phyloP scores from a whole-genome alignment of 2,797 vertebrate species.

The Melanotaenia nigrans region DNA sequence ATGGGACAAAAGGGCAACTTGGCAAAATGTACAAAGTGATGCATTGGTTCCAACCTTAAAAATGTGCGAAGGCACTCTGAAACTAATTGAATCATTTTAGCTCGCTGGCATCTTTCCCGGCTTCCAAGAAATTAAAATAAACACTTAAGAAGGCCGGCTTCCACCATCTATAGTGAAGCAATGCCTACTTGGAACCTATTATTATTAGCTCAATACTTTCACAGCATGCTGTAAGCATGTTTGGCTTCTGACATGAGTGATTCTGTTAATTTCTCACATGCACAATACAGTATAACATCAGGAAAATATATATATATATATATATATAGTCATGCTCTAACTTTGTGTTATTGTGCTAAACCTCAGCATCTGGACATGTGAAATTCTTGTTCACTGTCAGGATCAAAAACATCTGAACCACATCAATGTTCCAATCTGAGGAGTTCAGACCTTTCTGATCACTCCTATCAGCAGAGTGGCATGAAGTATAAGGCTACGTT shows the following conservation, averaged over 20 bases:
- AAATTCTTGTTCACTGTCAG: too few relatives aligned
- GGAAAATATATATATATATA: too few relatives aligned
- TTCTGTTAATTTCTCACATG: not conserved
- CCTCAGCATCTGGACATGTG: not conserved
- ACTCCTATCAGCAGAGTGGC: not conserved
- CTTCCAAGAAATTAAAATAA: not conserved
- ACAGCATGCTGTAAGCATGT: not conserved
- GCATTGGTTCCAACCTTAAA: conserved; percentile 7
- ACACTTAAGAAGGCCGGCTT: not conserved
- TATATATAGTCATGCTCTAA: too few relatives aligned
- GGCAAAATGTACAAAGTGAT: conserved; percentile 17
- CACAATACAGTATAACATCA: not conserved
- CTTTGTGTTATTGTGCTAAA: not conserved
- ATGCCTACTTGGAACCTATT: too few relatives aligned
- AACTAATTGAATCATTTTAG: conserved; percentile 5
- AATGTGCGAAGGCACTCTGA: conserved; percentile 12
- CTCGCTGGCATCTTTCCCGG: not conserved
- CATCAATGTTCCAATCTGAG: not conserved
- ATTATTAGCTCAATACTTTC: not conserved
- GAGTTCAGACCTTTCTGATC: not conserved
- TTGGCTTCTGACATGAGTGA: not conserved
- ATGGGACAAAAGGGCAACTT: conserved; percentile 23
- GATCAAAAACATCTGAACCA: not conserved
- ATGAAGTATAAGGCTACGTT: too few relatives aligned
- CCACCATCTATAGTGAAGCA: not conserved